Conservation (phyloP, 2,113 vertebrate genomes). For the Tauraco erythrolophus region DNA sequence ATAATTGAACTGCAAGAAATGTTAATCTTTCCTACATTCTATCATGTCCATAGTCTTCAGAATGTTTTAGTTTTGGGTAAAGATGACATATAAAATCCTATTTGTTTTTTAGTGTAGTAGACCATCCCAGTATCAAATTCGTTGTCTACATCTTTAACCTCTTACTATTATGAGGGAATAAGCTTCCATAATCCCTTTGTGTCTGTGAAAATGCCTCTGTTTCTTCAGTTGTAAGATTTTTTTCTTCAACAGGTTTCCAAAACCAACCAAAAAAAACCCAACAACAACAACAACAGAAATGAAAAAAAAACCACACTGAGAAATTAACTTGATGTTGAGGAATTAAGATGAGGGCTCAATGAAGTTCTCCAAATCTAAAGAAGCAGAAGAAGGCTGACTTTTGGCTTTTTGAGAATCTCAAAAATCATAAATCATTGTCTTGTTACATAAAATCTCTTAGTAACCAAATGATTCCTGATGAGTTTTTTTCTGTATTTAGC, state of each 20-base stretch:
- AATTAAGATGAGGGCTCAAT: not conserved
- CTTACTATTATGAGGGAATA: not conserved
- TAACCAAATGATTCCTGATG: not conserved
- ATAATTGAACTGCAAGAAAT: constrained; percentile 20
- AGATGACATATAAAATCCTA: not conserved
- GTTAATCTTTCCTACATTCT: not conserved
- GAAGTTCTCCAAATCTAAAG: not conserved
- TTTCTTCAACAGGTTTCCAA: not conserved
- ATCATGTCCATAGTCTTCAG: not conserved
- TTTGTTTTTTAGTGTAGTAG: not conserved
- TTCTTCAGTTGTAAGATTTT: not conserved
- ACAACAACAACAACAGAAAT: not conserved
- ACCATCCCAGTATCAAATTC: not conserved
- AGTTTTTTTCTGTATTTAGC: not conserved
- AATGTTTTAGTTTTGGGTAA: not conserved
- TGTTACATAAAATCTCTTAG: not conserved
- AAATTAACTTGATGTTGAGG: not conserved
- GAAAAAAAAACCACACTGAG: not conserved
- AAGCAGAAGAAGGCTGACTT: not conserved
- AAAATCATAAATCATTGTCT: not conserved
- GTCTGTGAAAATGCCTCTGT: not conserved
- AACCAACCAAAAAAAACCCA: not conserved
- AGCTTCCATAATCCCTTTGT: not conserved
- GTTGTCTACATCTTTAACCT: not conserved
- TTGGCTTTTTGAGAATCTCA: not conserved